Conservation (phyloP, 2,888 invertebrate genomes). For the Pollenia labialis region DNA sequence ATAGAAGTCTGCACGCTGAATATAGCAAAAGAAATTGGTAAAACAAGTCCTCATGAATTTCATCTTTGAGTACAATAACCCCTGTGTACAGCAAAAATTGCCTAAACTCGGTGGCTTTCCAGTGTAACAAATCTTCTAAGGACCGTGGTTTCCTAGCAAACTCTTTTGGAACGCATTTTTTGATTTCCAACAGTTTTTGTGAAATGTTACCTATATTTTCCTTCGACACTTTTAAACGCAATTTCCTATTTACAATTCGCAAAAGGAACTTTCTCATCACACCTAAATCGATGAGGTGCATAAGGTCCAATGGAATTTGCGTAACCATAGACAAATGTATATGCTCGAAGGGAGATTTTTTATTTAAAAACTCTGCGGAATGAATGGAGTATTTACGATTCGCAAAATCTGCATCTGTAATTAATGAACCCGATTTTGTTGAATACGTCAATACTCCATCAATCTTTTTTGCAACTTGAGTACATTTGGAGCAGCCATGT, state of each 20-base stretch:
- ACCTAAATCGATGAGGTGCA: conserved; percentile 17
- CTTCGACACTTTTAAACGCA: no score
- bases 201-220: no score
- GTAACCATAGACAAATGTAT: conserved; percentile 1
- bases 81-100: conserved; percentile 6
- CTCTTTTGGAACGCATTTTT: not conserved
- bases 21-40: no score
- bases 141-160: not conserved
- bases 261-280: conserved; percentile 9
- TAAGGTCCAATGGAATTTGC: conserved; percentile 11
- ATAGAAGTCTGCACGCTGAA: no score
- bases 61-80: not conserved
- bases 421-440: conserved; percentile 20
- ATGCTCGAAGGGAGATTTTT: conserved; percentile 22
- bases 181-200: no score
- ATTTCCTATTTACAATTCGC: no score
- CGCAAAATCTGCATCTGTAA: conserved; percentile 22
- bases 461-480: no score
- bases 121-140: conserved; percentile 5
- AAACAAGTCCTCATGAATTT: no score
- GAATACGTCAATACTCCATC: not conserved
- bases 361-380: not conserved
- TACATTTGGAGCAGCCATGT: no score
- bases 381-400: conserved; percentile 8
- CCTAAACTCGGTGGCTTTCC: conserved; percentile 12